Evolutionary conservation across 2,113 vertebrate genomes (phyloP).

Genomic region (Phalacrocorax aristotelis): DNA sequence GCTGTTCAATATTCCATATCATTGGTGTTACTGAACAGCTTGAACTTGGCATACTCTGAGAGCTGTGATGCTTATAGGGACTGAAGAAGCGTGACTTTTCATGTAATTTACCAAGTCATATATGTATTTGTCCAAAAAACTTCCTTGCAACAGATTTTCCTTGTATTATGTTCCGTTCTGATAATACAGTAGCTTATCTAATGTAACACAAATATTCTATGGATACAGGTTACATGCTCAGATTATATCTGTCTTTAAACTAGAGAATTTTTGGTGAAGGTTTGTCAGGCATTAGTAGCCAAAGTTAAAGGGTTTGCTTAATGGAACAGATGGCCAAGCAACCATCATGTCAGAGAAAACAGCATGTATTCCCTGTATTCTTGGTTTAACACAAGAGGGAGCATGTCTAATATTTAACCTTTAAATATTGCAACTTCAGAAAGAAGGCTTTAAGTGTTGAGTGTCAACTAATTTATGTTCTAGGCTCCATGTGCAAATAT

Average conservation of each 20-base stretch:
- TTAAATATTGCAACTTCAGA: constrained; percentile 69
- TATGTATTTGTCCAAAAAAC: neutral
- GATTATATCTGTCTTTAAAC: neutral
- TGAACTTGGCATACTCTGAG: neutral
- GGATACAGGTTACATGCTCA: neutral
- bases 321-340: constrained; percentile 70
- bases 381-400: constrained; percentile 76
- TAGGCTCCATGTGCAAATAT: constrained; percentile 57
- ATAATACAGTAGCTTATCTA: neutral
- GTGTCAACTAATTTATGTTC: constrained; percentile 55
- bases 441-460: constrained; percentile 61
- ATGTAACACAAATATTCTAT: neutral
- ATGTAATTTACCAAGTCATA: neutral
- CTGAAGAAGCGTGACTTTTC: neutral
- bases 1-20: neutral
- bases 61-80: neutral
- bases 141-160: neutral
- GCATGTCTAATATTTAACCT: constrained; percentile 76
- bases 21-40: neutral
- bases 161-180: neutral
- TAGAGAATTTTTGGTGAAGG: neutral
- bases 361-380: constrained; percentile 67
- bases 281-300: constrained; percentile 42
- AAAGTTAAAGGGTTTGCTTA: constrained; percentile 53
- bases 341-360: constrained; percentile 70